phyloP scores from a whole-genome alignment of 2,797 vertebrate species.

The Lerista edwardsae region DNA sequence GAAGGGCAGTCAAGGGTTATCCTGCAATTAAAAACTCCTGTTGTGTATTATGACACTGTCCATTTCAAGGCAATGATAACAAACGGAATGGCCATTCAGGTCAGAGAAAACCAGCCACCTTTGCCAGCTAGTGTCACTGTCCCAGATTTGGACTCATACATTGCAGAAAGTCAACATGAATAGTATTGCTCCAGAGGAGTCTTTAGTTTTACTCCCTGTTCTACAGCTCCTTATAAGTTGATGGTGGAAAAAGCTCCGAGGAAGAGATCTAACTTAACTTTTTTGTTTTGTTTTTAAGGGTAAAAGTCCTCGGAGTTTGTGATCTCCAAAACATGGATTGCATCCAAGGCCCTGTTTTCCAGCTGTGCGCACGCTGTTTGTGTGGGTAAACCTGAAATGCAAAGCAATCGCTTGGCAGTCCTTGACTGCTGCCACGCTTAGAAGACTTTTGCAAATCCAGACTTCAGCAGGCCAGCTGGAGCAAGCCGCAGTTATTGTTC shows the following conservation, averaged over 20 bases:
- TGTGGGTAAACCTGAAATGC: background rate
- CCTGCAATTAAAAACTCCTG: background rate
- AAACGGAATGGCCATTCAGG: background rate
- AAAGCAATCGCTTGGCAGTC: background rate
- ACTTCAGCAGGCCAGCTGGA: background rate
- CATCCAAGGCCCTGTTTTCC: background rate
- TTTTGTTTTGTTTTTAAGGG: background rate
- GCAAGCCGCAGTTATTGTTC: background rate
- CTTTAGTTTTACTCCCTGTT: background rate
- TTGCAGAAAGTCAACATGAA: background rate
- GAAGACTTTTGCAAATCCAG: background rate
- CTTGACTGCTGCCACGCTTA: no score
- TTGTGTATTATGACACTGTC: accelerated
- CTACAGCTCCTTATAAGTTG: background rate
- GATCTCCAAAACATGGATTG: background rate
- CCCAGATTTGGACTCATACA: background rate
- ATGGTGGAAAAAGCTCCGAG: background rate
- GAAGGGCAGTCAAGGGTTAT: background rate
- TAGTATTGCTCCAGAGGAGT: no score
- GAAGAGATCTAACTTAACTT: background rate
- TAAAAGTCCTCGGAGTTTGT: background rate
- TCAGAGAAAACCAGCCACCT: background rate
- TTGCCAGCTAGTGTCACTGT: background rate
- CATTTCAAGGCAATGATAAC: background rate
- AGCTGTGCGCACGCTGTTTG: no score